Base-by-base conservation (phyloP, 2,113 vertebrate genomes). In the Struthio camelus region DNA sequence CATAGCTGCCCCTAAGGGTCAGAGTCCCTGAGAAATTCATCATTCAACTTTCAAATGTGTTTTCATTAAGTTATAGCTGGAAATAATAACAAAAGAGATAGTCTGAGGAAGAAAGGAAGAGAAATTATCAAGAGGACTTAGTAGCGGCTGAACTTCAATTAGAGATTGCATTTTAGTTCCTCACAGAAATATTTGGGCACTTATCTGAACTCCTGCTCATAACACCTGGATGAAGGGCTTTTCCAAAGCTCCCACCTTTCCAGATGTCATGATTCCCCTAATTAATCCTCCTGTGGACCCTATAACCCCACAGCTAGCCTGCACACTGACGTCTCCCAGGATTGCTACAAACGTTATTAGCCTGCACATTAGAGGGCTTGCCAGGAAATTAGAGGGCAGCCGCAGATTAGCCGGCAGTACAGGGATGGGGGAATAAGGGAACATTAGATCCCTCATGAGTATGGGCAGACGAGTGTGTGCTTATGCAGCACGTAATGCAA, bases 31-130 rank as follows among this genome's bases (percentile, higher is more conserved):
- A 93, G 91, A 97, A 97, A 97, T 87, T 53, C 25, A 53, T 95
- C 75, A 95, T 97, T 97, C 97, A 94, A 97, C 87, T 97, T 97
- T 96, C 80, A 97, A 96, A 97, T 97, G 58, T 93, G 61, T 96
- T 97, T 97, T 95, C 88, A 93, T 94, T 93, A 96, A 62, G 87
- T 94, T 88, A 54, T 89, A 94, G 85, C 58, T 3, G 6, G 80
- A 94, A 97, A 93, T 79, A 94, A 94, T 85, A 96, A 91, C 94
- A 91, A 87, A 78, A 93, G 94, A 81, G 42, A 72, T 34, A 79
- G 77, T 93, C 17, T 44, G 32, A 80, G 54, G 24, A 71, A 91
- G 38, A 94, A 91, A 77, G 56, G 25, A 76, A n/a, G 36, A 81
- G 53, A 94, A 93, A 92, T 92, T 88, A 80, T 70, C 66, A 92